Percentiles rank a stretch among this genome's conserved stretches.
Conservation (phyloP, 2,888 invertebrate genomes). For the Vandiemenella viatica region DNA sequence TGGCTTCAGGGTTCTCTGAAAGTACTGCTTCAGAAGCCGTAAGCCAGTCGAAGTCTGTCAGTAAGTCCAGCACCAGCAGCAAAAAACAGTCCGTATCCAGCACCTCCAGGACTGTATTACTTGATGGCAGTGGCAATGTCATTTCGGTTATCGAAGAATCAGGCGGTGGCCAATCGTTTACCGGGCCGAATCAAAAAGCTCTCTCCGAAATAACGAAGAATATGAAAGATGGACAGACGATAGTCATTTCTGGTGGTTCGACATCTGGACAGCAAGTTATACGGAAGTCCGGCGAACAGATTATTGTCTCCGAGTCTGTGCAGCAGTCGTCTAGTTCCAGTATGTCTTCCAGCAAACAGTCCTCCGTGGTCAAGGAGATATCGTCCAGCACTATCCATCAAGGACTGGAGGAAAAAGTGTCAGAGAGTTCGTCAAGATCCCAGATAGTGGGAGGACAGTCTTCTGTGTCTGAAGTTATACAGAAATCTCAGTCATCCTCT, state of each 20-base stretch:
- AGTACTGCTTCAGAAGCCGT: too few relatives aligned
- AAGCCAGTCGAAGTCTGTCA: too few relatives aligned
- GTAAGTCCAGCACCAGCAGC: slow-evolving; percentile 4
- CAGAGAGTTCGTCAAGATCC: too few relatives aligned
- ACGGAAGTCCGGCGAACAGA: not conserved
- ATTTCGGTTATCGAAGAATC: not conserved
- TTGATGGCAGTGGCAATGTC: not conserved
- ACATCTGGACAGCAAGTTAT: too few relatives aligned
- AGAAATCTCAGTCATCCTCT: not conserved
- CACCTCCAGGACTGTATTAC: not conserved
- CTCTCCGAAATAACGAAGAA: too few relatives aligned
- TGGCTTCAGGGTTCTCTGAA: too few relatives aligned
- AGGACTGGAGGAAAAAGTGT: too few relatives aligned
- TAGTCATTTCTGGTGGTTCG: too few relatives aligned
- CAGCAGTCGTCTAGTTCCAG: not conserved
- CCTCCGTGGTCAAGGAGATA: not conserved
- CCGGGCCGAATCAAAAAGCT: too few relatives aligned
- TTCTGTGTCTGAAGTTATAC: too few relatives aligned
- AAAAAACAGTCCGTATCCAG: slow-evolving; percentile 2
- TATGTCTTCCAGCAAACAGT: not conserved
- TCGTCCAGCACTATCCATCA: not conserved
- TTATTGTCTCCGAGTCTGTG: not conserved
- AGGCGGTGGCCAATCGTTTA: not conserved
- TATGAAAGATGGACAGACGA: too few relatives aligned
- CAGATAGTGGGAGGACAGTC: too few relatives aligned